Evolutionary conservation across 2,797 vertebrate species (phyloP).

Genomic region (Anguilla megastoma): DNA sequence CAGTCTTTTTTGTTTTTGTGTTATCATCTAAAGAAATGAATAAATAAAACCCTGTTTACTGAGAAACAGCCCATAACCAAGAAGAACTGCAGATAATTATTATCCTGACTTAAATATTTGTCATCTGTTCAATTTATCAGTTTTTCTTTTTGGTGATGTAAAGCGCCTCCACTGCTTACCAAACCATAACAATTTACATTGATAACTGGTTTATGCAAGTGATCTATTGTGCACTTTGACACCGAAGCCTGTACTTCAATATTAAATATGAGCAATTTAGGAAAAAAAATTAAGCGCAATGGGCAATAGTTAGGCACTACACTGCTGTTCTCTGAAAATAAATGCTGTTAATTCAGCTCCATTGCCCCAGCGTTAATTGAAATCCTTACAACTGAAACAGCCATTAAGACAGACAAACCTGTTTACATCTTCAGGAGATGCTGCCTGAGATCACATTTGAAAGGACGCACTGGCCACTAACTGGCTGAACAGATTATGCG

Average conservation of each 20-base stretch:
- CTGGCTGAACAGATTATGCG: not conserved
- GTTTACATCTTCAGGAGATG: not conserved
- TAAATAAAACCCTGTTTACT: not conserved
- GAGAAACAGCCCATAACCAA: not conserved
- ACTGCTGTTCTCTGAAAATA: not conserved
- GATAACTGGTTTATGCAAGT: not conserved
- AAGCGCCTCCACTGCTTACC: not conserved
- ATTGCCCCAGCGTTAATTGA: not conserved
- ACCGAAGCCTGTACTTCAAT: not conserved
- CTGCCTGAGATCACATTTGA: not conserved
- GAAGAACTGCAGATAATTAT: not conserved
- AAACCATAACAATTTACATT: not conserved
- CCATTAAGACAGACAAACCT: not conserved
- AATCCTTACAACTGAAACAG: not conserved
- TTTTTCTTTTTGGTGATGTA: not conserved
- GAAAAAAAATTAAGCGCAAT: not conserved
- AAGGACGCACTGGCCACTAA: not conserved
- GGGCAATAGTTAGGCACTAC: not conserved
- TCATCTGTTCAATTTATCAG: not conserved
- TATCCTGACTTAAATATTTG: not conserved
- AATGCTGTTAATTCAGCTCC: not conserved
- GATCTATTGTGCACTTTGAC: not conserved
- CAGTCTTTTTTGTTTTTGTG: not conserved
- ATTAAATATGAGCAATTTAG: not conserved
- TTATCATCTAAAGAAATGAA: not conserved